Evolutionary conservation across 2,797 vertebrate species (phyloP), one percentile per base, ranked within the genome.

Genomic region (Enteromius unitaeniatus): DNA sequence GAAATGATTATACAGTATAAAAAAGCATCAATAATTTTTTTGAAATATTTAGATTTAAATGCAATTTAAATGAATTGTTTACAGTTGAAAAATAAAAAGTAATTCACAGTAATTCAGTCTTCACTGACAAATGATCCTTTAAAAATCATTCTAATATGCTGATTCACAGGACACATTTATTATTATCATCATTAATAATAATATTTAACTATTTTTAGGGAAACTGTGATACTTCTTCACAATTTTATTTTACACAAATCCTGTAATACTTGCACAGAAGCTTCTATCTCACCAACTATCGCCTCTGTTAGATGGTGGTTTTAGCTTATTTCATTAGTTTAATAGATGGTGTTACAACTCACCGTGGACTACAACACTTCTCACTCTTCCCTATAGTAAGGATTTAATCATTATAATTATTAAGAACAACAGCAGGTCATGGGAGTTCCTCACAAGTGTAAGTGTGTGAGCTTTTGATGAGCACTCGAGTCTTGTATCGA

Each of bases 401-500:
- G 11, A 34, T 37, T 31, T 19, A 42, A 26, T 49, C 51, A 53
- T 53, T 67, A 31, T 53, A 49, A 75, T 72, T 8, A 78, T 64
- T 79, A 64, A 55, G 26, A 62, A 79, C 64, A 78, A 73, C 10
- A 34, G 28, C 58, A 76, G 51, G 42, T 60, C 15, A 60, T 2
- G 40, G 42, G 73, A 37, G 75, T 45, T 65, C 40, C 21, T 74
- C 13, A 31, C 69, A 60, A 49, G 75, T 55, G 23, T 62, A 42
- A 26, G 40, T 1, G 26, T 2, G 17, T 70, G 72, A 53, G 77
- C 40, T 49, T 82, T 72, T 72, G 76, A 84, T 58, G 78, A 83
- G 64, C 55, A 45, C 84, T 79, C 34, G 69, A 79, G 82, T 69
- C 70, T 79, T 60, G 37, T 34, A 76, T 84, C 31, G 75, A 47